Base-by-base conservation (phyloP, 2,113 vertebrate species). In the Prunella fulvescens region DNA sequence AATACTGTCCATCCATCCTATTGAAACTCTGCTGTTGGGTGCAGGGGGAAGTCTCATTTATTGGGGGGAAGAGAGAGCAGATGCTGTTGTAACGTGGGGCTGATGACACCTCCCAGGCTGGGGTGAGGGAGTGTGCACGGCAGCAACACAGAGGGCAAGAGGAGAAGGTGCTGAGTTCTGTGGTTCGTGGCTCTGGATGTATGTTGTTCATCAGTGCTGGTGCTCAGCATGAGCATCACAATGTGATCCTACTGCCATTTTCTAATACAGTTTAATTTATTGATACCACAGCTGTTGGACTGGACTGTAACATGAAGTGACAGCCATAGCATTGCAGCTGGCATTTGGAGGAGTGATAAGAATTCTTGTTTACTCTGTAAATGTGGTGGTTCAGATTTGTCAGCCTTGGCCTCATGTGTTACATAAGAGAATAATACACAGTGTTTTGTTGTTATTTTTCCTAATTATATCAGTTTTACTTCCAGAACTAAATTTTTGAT, bases 331-430 rank as follows among this genome's bases (percentile, higher is more conserved):
- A 73, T 74, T 90, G 64, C 56, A 70, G 74, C 5, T 57, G 81
- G 79, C 71, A 29, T 92, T 96, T 86, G 72, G 67, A 95, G 76
- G 84, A 88, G 71, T 78, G 90, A 96, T 95, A 95, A 93, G 82
- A 91, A 90, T 93, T 96, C 85, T 81, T 95, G 85, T 94, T 96
- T 94, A 53, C 64, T 92, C 95, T 92, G 50, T 86, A 78, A 90
- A 92, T 73, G 56, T 83, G 71, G 65, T 85, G 39, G 58, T 77
- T 91, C 56, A 83, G 61, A 70, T 92, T 94, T 81, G 60, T 66
- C 9, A 1, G 47, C 42, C 60, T 90, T 0, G 1, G 51, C 39
- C 39, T 94, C 15, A 0, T 79, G 24, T 83, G 42, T 92, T 97
- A 77, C 39, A 6, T 83, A 80, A 85, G 35, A 70, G 22, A 88